Percentiles rank a stretch among this genome's conserved stretches.
These are phyloP conservation scores for Gobionotothen gibberifrons DNA, from an alignment of 2,797 vertebrate species.

Conservation along the genomic window DNA sequence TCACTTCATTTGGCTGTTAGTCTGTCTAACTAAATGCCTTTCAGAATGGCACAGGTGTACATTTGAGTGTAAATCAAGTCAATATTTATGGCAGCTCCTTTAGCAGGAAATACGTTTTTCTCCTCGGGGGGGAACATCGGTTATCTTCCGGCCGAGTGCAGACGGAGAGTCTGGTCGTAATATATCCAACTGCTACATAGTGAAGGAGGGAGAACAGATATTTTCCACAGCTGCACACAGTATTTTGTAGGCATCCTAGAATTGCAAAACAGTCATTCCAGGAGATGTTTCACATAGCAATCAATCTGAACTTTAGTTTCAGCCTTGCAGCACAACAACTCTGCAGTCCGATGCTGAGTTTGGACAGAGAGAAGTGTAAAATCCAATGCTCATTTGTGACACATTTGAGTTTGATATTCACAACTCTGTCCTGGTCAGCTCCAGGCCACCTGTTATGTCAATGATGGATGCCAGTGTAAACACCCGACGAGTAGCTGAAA, in stretches of 20 bases:
- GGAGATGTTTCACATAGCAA: slow-evolving; percentile 65
- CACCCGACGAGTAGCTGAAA: slow-evolving; percentile 60
- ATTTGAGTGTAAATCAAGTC: slow-evolving; percentile 74
- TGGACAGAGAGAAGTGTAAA: slow-evolving; percentile 67
- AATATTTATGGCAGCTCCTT: slow-evolving; percentile 75
- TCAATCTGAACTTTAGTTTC: slow-evolving; percentile 69
- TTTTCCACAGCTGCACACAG: slow-evolving; percentile 60
- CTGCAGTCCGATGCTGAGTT: slow-evolving; percentile 39
- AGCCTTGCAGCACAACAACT: slow-evolving; percentile 51
- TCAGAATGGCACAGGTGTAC: slow-evolving; percentile 73
- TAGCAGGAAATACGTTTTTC: slow-evolving; percentile 66
- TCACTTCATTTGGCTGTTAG: slow-evolving; percentile 67
- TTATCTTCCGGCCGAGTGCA: slow-evolving; percentile 66
- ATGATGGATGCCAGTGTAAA: slow-evolving; percentile 73
- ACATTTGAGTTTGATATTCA: slow-evolving; percentile 80
- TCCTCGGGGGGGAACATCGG: slow-evolving; percentile 59
- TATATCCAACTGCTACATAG: slow-evolving; percentile 62
- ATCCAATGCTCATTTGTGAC: slow-evolving; percentile 78
- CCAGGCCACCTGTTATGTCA: slow-evolving; percentile 80
- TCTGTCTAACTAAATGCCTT: slow-evolving; percentile 72
- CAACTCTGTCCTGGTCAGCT: slow-evolving; percentile 80
- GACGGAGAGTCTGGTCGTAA: slow-evolving; percentile 46
- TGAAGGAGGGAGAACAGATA: slow-evolving; percentile 42
- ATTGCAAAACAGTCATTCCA: slow-evolving; percentile 65
- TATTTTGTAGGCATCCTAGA: slow-evolving; percentile 65